These are phyloP conservation scores for Rhagonycha lutea DNA, from an alignment of 2,888 invertebrate genomes.

Conservation along the genomic window DNA sequence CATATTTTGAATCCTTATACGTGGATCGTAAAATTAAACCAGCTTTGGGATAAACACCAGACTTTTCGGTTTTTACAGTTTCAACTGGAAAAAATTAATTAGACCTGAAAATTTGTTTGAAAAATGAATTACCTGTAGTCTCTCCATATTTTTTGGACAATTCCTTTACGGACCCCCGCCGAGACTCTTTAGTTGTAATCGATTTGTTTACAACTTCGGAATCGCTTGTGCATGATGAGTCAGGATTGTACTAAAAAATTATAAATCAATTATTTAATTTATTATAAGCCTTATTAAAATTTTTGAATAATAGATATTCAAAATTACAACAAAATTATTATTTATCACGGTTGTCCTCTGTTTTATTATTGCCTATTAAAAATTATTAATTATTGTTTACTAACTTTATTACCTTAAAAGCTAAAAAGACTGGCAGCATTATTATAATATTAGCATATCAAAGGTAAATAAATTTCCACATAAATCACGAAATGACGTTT, in stretches of 20 bases:
- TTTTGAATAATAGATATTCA: too few species aligned
- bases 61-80: slow-evolving; percentile 59
- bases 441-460: too few species aligned
- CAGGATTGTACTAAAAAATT: not conserved
- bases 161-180: slow-evolving; percentile 77
- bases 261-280: too few species aligned
- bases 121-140: slow-evolving; percentile 59
- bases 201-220: slow-evolving; percentile 31
- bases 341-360: too few species aligned
- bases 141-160: slow-evolving; percentile 80
- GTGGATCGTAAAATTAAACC: slow-evolving; percentile 72
- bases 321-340: too few species aligned
- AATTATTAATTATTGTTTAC: too few species aligned
- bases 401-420: too few species aligned
- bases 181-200: slow-evolving; percentile 54
- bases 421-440: too few species aligned
- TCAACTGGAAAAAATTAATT: slow-evolving; percentile 55
- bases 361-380: too few species aligned
- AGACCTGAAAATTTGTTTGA: not conserved
- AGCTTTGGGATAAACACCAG: slow-evolving; percentile 70
- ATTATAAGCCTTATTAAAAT: too few species aligned
- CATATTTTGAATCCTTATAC: not conserved
- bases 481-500: too few species aligned
- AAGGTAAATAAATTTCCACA: too few species aligned
- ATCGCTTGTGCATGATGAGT: not conserved